Percentiles rank a stretch among this genome's conserved stretches.
phyloP scores from a whole-genome alignment of 1,140 invertebrate genomes.

The Heliconius melpomene region DNA sequence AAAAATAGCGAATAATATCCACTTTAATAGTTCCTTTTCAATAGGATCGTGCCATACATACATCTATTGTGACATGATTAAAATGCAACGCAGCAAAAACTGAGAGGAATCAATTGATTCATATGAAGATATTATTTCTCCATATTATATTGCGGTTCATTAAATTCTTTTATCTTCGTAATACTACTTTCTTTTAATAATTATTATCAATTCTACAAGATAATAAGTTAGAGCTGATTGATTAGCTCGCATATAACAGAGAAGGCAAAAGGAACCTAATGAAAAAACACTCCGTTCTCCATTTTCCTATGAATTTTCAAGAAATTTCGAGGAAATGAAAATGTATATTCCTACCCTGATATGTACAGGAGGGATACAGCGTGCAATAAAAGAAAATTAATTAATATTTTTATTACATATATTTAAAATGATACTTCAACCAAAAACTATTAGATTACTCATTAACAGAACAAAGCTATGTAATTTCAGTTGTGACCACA shows the following conservation, averaged over 20 bases:
- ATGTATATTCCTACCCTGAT: too few species aligned
- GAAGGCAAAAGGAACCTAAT: not conserved
- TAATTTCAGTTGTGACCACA: constrained; percentile 70
- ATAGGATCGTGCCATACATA: constrained; percentile 31
- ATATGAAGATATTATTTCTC: not conserved
- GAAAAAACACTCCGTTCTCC: not conserved
- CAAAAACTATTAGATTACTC: constrained; percentile 62
- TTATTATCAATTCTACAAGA: too few species aligned
- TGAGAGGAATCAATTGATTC: constrained; percentile 26
- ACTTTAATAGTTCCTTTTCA: constrained; percentile 43
- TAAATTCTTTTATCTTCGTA: not conserved
- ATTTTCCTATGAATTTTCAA: too few species aligned
- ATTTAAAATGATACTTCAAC: constrained; percentile 21
- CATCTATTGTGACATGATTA: constrained; percentile 37
- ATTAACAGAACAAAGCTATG: constrained; percentile 67
- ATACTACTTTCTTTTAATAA: too few species aligned
- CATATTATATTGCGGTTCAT: not conserved
- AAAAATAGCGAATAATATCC: constrained; percentile 35
- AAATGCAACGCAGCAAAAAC: constrained; percentile 31
- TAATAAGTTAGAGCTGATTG: too few species aligned
- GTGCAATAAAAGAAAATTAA: too few species aligned
- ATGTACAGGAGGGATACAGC: too few species aligned
- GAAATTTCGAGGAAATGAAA: too few species aligned
- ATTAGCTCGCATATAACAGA: not conserved
- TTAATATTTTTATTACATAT: too few species aligned